Evolutionary conservation across 2,888 invertebrate genomes (phyloP).

Genomic region (Megaustenia siamemsis): DNA sequence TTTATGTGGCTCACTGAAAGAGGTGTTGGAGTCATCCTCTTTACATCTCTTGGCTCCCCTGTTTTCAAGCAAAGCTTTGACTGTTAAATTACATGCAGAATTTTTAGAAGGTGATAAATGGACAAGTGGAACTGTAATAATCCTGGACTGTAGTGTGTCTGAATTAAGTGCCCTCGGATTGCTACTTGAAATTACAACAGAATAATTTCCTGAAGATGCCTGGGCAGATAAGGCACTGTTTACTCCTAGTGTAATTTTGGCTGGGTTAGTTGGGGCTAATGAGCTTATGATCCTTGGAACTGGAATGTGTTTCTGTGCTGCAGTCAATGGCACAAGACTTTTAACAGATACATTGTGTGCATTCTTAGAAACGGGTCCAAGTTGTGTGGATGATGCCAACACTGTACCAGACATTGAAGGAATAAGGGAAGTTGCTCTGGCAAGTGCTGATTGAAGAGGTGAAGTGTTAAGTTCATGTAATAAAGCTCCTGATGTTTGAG

Average conservation of each 20-base stretch:
- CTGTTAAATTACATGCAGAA: constrained; percentile 76
- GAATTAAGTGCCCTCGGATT: neutral
- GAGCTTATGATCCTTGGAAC: constrained; percentile 47
- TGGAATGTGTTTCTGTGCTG: constrained; percentile 39
- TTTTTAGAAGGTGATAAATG: constrained; percentile 55
- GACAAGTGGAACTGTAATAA: constrained; percentile 42
- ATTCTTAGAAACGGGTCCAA: neutral
- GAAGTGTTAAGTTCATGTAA: neutral
- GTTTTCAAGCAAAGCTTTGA: constrained; percentile 74
- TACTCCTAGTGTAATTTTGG: neutral
- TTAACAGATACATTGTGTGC: neutral
- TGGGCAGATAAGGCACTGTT: neutral
- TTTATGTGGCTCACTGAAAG: neutral
- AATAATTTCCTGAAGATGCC: neutral
- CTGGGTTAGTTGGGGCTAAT: constrained; percentile 1
- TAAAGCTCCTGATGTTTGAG: neutral
- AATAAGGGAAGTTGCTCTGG: neutral
- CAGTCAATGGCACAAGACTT: neutral
- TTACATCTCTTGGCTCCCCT: constrained; percentile 59
- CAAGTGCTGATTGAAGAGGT: neutral
- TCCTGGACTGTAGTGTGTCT: constrained; percentile 11
- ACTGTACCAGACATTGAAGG: neutral
- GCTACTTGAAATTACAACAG: neutral
- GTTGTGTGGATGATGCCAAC: too few relatives aligned
- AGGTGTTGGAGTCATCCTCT: neutral